phyloP scores from a whole-genome alignment of 37 sponge, comb jelly and placozoan species.

The Oopsacas minuta region DNA sequence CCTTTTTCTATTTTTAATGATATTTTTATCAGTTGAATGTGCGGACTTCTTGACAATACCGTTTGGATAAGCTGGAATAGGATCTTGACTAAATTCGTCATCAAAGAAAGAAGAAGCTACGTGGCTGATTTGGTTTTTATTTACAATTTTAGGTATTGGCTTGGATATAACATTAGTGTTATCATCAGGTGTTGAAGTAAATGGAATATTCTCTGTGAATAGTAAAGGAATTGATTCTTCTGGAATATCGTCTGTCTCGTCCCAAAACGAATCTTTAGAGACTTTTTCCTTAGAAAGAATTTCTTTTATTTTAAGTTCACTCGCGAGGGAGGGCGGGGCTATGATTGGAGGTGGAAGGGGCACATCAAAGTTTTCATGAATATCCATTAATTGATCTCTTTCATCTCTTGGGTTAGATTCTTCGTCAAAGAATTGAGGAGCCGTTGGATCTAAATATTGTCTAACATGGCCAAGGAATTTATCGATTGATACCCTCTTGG shows the following conservation, averaged over 20 bases:
- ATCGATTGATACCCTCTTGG: neutral
- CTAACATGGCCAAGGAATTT: neutral
- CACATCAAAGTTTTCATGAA: neutral
- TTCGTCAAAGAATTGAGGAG: slow-evolving; percentile 1
- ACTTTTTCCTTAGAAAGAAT: neutral
- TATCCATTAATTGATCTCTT: neutral
- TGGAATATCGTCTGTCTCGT: neutral
- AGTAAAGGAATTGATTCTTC: neutral
- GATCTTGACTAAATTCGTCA: neutral
- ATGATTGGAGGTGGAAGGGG: neutral
- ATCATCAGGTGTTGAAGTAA: neutral
- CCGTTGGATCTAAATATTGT: neutral
- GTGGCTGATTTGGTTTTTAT: neutral
- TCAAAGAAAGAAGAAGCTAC: neutral
- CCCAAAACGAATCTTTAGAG: neutral
- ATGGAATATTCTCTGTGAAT: neutral
- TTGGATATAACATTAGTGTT: neutral
- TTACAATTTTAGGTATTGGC: neutral
- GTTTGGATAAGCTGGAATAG: too few species aligned
- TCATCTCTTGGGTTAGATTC: neutral
- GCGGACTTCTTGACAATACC: too few species aligned
- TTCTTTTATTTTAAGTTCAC: neutral
- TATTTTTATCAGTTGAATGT: neutral
- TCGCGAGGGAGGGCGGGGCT: neutral
- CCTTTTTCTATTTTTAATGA: neutral